Conservation (phyloP, 1,140 invertebrate genomes). For the Drosophila kanapiae region DNA sequence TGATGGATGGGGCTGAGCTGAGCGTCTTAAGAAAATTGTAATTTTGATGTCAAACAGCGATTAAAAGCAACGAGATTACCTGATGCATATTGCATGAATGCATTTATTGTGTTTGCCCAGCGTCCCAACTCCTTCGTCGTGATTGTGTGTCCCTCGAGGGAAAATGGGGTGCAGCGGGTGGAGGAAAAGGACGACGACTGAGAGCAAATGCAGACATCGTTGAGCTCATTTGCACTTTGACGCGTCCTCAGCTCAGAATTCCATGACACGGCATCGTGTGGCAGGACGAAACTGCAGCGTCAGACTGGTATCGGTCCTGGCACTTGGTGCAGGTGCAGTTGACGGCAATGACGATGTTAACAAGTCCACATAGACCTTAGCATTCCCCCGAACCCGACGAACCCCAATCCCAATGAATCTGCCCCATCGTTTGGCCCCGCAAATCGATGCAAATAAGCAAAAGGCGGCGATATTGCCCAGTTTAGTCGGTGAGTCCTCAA, state of each 20-base stretch:
- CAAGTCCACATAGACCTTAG: conserved; percentile 58
- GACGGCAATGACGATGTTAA: conserved; percentile 79
- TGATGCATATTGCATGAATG: conserved; percentile 81
- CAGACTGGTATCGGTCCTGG: conserved; percentile 44
- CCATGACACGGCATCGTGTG: conserved; percentile 52
- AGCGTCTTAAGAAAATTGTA: conserved; percentile 79
- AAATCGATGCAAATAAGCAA: conserved; percentile 59
- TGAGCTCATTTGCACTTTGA: conserved; percentile 80
- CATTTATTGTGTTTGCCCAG: conserved; percentile 73
- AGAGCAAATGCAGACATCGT: conserved; percentile 53
- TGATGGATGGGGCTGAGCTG: conserved; percentile 12
- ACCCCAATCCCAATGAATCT: conserved; percentile 3
- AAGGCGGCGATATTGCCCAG: conserved; percentile 45
- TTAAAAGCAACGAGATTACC: conserved; percentile 85
- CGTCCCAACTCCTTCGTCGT: conserved; percentile 24
- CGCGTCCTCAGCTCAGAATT: conserved; percentile 52
- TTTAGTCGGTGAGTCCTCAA: conserved; percentile 24
- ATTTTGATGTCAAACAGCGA: conserved; percentile 85
- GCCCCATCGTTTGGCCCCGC: conserved; percentile 7
- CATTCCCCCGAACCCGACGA: not conserved
- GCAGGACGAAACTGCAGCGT: conserved; percentile 53
- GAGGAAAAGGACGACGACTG: not conserved
- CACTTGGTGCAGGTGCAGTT: conserved; percentile 64
- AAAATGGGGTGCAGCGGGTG: not conserved
- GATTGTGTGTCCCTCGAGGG: not conserved